Percentiles rank a stretch among this genome's conserved stretches.
Evolutionary conservation across 2,888 invertebrate genomes (phyloP).

Genomic region (Creontiades dilutus): DNA sequence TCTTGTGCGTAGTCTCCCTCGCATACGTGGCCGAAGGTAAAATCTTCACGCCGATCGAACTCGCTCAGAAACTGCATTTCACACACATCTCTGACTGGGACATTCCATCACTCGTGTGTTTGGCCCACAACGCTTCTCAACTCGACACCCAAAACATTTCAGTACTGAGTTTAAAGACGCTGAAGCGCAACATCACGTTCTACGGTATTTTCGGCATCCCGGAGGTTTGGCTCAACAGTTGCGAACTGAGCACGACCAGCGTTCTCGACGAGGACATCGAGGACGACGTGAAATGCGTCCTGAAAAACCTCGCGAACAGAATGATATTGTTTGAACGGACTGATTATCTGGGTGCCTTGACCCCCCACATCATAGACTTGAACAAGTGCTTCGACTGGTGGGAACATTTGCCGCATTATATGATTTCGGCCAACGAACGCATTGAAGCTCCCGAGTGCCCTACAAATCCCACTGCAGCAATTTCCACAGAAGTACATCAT

Average conservation of each 20-base stretch:
- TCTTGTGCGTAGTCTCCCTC: neutral
- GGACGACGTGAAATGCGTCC: slow-evolving; percentile 46
- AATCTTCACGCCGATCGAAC: slow-evolving; percentile 42
- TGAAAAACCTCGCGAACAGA: neutral
- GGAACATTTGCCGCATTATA: slow-evolving; percentile 38
- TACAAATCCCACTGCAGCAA: neutral
- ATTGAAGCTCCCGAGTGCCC: neutral
- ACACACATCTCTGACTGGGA: slow-evolving; percentile 48
- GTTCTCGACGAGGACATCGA: slow-evolving; percentile 35
- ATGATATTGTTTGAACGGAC: slow-evolving; percentile 20
- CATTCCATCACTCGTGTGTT: slow-evolving; percentile 45
- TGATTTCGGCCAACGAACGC: neutral
- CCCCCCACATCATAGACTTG: slow-evolving; percentile 51
- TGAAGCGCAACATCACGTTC: slow-evolving; percentile 33
- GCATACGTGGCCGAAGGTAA: neutral
- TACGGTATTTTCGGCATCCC: slow-evolving; percentile 55
- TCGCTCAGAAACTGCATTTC: neutral
- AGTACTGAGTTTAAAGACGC: neutral
- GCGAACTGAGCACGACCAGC: neutral
- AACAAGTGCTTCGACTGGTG: slow-evolving; percentile 65
- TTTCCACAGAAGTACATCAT: neutral
- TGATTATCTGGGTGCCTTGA: slow-evolving; percentile 37
- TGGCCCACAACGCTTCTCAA: slow-evolving; percentile 60
- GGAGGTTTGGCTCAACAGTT: slow-evolving; percentile 26
- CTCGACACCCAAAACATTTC: neutral